Evolutionary conservation across 2,113 vertebrate genomes (phyloP).

Genomic region (Ameiurus melas): DNA sequence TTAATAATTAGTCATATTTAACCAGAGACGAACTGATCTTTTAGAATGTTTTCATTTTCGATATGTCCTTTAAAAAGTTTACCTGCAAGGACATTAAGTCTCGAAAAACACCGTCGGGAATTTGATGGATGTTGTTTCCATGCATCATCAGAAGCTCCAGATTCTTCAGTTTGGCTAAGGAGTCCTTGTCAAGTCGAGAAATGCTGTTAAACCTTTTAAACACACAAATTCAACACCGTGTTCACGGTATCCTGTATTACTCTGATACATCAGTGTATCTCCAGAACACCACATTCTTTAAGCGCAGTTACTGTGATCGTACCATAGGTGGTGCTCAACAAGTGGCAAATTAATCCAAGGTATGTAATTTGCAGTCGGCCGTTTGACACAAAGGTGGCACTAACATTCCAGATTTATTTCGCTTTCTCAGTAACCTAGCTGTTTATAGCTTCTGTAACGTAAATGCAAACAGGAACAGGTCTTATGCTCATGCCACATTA

Average conservation of each 20-base stretch:
- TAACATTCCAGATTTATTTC: not conserved
- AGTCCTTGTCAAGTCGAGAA: constrained; percentile 73
- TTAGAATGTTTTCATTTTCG: not conserved
- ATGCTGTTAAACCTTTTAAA: constrained; percentile 88
- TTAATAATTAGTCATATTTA: not conserved
- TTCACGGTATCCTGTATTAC: not conserved
- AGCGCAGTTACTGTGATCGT: not conserved
- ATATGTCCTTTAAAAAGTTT: constrained; percentile 31
- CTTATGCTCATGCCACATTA: not conserved
- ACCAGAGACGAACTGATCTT: not conserved
- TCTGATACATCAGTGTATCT: not conserved
- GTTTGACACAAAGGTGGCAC: not conserved
- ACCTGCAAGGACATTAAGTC: constrained; percentile 89
- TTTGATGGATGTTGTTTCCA: constrained; percentile 84
- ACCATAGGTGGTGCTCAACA: not conserved
- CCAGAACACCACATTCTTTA: not conserved
- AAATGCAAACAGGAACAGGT: not conserved
- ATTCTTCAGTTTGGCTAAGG: constrained; percentile 79
- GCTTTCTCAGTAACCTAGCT: not conserved
- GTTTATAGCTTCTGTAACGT: not conserved
- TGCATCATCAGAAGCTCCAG: constrained; percentile 91
- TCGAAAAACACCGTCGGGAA: constrained; percentile 79
- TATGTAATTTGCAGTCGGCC: not conserved
- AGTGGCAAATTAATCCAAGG: not conserved
- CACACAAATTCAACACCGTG: not conserved